Evolutionary conservation across 2,888 invertebrate genomes (phyloP).

Genomic region (Cephus rjabovi): DNA sequence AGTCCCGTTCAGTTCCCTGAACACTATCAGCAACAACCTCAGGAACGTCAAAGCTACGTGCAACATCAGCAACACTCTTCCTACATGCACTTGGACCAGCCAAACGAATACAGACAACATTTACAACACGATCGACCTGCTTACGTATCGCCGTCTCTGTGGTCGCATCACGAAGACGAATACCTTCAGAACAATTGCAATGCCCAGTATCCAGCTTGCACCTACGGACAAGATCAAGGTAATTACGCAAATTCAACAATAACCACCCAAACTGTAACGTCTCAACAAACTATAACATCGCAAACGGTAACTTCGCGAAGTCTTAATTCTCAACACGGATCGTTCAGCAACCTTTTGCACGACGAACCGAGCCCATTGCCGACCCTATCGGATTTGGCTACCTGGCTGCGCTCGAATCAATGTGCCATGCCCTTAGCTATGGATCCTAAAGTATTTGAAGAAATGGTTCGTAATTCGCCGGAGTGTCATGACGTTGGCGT

Average conservation of each 20-base stretch:
- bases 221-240: not conserved
- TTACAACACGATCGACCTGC: not conserved
- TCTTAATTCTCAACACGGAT: not conserved
- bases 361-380: slow-evolving; percentile 9
- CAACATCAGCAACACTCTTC: not conserved
- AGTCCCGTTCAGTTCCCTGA: slow-evolving; percentile 13
- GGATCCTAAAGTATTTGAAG: slow-evolving; percentile 10
- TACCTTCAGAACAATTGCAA: not conserved
- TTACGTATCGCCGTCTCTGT: not conserved
- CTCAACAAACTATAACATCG: not conserved
- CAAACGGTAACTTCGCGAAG: not conserved
- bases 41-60: not conserved
- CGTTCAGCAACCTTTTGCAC: not conserved
- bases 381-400: slow-evolving; percentile 22
- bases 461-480: slow-evolving; percentile 7
- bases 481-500: slow-evolving; percentile 14
- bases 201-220: not conserved
- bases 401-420: slow-evolving; percentile 23
- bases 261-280: not conserved
- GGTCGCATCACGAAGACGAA: not conserved
- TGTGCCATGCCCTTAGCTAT: slow-evolving; percentile 1
- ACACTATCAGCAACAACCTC: slow-evolving; percentile 11
- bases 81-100: not conserved
- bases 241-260: slow-evolving; percentile 2
- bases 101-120: not conserved